Conservation (phyloP, 2,888 invertebrate genomes). For the Stegophylla sp. region DNA sequence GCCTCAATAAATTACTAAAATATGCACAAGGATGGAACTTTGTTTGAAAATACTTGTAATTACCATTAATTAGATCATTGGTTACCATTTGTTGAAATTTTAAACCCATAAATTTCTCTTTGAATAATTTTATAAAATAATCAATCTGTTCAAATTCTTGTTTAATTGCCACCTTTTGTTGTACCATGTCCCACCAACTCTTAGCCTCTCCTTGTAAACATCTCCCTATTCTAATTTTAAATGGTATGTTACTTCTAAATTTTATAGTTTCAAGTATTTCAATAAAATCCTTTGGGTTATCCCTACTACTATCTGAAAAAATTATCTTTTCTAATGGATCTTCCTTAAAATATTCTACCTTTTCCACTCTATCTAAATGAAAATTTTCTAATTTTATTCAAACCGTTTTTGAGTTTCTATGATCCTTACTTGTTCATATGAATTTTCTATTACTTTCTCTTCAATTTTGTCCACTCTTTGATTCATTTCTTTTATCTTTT, state of each 20-base stretch:
- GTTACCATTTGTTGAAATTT: no score
- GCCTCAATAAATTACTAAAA: background rate
- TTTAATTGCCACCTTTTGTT: background rate
- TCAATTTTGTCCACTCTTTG: no score
- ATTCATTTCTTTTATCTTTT: no score
- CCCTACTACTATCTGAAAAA: background rate
- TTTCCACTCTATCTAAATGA: background rate
- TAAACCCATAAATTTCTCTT: background rate
- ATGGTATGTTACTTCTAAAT: conserved; percentile 2
- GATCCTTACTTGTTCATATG: no score
- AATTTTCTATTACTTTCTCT: no score
- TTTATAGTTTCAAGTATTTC: background rate
- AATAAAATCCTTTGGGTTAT: conserved; percentile 1
- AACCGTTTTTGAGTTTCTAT: no score
- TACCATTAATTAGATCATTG: background rate
- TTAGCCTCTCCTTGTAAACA: background rate
- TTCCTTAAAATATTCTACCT: background rate
- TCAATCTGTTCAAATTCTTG: background rate
- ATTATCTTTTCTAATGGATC: conserved; percentile 1
- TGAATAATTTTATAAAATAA: background rate
- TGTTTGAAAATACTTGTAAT: background rate
- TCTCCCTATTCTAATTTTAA: conserved; percentile 9
- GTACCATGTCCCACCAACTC: background rate
- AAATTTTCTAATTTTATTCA: no score
- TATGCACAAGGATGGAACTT: background rate